A percentile compares a stretch with the other conserved stretches of the same genome.
These are phyloP conservation scores for Cantharis lateralis DNA, from an alignment of 2,888 invertebrate species.

Conservation along the genomic window DNA sequence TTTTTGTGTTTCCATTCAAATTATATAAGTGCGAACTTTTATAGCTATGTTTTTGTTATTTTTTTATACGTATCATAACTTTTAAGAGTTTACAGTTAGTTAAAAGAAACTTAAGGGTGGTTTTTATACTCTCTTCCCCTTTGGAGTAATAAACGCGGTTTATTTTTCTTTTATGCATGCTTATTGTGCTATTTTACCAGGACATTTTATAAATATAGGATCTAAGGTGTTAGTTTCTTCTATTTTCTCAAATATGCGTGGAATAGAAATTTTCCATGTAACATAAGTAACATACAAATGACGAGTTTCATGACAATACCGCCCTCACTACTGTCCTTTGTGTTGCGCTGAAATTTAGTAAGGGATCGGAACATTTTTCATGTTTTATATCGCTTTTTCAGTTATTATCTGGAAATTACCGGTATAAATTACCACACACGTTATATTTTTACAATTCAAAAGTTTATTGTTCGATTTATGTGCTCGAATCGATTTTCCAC, in stretches of 20 bases:
- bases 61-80: neutral
- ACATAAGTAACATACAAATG: neutral
- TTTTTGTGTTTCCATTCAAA: neutral
- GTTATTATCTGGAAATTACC: slow-evolving; percentile 19
- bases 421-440: slow-evolving; percentile 16
- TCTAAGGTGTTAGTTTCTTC: neutral
- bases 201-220: neutral
- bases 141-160: neutral
- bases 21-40: neutral
- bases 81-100: neutral
- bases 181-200: neutral
- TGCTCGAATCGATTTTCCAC: neutral
- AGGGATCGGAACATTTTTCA: slow-evolving; percentile 8
- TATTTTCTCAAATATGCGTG: neutral
- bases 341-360: neutral
- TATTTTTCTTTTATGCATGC: neutral
- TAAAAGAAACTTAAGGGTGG: neutral
- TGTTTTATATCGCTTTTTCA: slow-evolving; percentile 17
- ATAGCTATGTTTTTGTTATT: neutral
- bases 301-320: neutral
- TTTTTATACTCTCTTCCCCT: neutral
- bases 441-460: slow-evolving; percentile 3
- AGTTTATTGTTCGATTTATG: slow-evolving; percentile 5
- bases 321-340: neutral
- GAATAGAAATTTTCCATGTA: neutral